Evolutionary conservation across 2,888 invertebrate genomes (phyloP).

Genomic region (Dorcus parallelipipedus): DNA sequence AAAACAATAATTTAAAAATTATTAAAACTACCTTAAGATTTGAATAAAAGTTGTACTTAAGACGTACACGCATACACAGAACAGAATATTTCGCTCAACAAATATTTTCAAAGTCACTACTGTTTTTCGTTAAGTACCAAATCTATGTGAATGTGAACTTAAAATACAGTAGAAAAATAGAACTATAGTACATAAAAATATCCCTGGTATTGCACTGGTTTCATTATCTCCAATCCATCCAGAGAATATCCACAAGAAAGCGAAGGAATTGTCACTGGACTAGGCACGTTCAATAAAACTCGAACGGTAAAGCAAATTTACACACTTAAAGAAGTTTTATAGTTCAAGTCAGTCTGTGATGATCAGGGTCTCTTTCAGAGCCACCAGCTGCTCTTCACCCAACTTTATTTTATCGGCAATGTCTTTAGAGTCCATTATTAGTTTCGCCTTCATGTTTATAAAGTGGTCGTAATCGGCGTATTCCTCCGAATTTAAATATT

Average conservation of each 20-base stretch:
- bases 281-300: constrained; percentile 45
- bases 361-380: constrained; percentile 61
- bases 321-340: constrained; percentile 11
- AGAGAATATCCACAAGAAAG: constrained; percentile 22
- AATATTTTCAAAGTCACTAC: constrained; percentile 23
- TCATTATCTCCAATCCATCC: constrained; percentile 12
- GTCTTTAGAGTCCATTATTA: constrained; percentile 78
- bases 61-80: neutral
- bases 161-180: constrained; percentile 21
- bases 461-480: constrained; percentile 80
- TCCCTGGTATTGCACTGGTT: constrained; percentile 16
- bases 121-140: constrained; percentile 25
- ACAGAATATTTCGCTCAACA: constrained; percentile 15
- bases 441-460: constrained; percentile 82
- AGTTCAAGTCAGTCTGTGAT: constrained; percentile 37
- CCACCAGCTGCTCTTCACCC: constrained; percentile 75
- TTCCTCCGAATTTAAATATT: constrained; percentile 69
- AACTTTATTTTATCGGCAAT: constrained; percentile 79
- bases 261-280: constrained; percentile 41
- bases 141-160: constrained; percentile 22
- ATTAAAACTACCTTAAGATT: neutral
- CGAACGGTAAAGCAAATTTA: constrained; percentile 32
- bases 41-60: constrained; percentile 13
- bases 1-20: constrained; percentile 1
- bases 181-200: constrained; percentile 24